phyloP scores from a whole-genome alignment of 2,888 invertebrate genomes.

The Lasioglossum figueresi region DNA sequence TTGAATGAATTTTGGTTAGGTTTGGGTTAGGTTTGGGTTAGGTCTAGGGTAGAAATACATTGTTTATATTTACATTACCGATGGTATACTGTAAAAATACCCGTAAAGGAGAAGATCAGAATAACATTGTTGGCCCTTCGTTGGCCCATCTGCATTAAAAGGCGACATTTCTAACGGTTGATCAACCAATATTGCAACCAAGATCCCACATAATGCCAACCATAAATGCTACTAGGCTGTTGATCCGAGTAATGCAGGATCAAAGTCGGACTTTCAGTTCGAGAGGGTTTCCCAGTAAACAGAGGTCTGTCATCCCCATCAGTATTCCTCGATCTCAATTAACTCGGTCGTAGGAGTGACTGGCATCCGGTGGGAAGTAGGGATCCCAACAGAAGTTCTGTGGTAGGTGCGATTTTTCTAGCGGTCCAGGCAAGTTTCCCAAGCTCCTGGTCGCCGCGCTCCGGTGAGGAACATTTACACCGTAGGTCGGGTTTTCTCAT shows the following conservation, averaged over 20 bases:
- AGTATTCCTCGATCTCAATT: slow-evolving; percentile 26
- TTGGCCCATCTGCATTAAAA: no score
- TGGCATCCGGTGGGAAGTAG: neutral
- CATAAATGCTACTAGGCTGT: no score
- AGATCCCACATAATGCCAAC: no score
- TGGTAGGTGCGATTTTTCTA: slow-evolving; percentile 44
- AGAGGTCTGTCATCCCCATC: neutral
- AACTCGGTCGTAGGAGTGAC: slow-evolving; percentile 15
- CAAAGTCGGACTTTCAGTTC: neutral
- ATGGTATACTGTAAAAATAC: no score
- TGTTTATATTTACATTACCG: no score
- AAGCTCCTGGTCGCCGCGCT: neutral
- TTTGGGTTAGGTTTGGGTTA: no score
- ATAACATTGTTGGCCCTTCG: no score
- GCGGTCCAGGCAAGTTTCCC: neutral
- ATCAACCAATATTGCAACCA: no score
- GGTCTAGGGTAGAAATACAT: no score
- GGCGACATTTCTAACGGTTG: no score
- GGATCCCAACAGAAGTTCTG: neutral
- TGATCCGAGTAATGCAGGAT: neutral
- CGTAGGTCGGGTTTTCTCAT: slow-evolving; percentile 53
- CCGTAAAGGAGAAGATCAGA: no score
- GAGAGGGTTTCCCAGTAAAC: neutral
- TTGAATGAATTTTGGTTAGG: no score
- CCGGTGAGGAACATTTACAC: slow-evolving; percentile 51